Conservation (phyloP, 2,113 vertebrate genomes). For the Clarias batrachus region DNA sequence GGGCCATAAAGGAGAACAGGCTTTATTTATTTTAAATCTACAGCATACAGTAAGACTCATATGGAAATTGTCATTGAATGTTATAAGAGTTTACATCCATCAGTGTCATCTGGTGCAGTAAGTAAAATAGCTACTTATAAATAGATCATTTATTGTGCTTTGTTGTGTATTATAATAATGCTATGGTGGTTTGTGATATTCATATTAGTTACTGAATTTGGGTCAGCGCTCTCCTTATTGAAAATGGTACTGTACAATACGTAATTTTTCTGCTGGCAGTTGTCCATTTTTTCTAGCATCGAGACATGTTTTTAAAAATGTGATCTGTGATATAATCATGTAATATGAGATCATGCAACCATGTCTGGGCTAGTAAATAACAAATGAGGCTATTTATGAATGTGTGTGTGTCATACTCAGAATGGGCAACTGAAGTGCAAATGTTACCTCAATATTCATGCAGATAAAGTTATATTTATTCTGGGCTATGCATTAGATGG, state of each 20-base stretch:
- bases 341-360: background rate
- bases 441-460: background rate
- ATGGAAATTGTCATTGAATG: background rate
- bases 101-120: background rate
- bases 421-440: background rate
- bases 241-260: background rate
- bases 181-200: background rate
- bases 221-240: background rate
- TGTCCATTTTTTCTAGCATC: too few relatives aligned
- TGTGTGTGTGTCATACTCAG: background rate
- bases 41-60: too few relatives aligned
- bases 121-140: background rate
- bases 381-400: background rate
- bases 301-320: background rate
- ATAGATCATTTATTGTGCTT: too few relatives aligned
- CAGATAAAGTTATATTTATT: background rate
- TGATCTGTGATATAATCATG: background rate
- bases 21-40: background rate
- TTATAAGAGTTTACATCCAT: background rate
- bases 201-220: background rate
- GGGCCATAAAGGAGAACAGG: background rate
- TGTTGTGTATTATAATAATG: background rate
- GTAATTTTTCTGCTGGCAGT: background rate
- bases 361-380: background rate
- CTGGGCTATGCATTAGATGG: background rate